Conservation (phyloP, 2,888 invertebrate genomes). For the Ferdinandea cuprea region DNA sequence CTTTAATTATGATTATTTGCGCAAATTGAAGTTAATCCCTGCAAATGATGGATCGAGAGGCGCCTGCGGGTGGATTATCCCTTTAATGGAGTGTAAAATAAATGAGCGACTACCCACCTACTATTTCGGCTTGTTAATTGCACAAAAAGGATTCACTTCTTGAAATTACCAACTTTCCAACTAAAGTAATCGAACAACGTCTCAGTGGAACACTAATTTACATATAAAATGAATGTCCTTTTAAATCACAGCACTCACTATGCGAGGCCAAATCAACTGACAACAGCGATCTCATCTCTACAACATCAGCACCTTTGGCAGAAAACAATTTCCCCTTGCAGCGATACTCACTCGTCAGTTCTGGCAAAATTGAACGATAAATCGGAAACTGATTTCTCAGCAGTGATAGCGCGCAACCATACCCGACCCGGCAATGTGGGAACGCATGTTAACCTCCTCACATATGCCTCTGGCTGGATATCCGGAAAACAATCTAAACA, state of each 20-base stretch:
- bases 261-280: conserved; percentile 13
- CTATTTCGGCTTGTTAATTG: background rate
- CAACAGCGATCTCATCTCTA: background rate
- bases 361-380: conserved; percentile 53
- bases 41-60: conserved; percentile 27
- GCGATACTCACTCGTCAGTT: conserved; percentile 27
- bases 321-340: conserved; percentile 13
- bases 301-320: background rate
- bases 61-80: background rate
- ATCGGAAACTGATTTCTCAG: conserved; percentile 41
- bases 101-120: no score
- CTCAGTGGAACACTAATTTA: background rate
- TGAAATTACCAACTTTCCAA: background rate
- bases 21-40: conserved; percentile 60
- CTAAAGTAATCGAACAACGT: no score
- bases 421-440: conserved; percentile 8
- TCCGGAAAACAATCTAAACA: conserved; percentile 44
- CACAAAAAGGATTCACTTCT: background rate
- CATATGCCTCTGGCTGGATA: conserved; percentile 43
- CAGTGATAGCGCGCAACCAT: conserved; percentile 29
- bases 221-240: conserved; percentile 13
- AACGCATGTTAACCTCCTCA: conserved; percentile 43
- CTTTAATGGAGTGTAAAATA: conserved; percentile 23
- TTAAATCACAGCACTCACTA: conserved; percentile 1
- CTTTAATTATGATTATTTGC: conserved; percentile 65